Base-by-base conservation (phyloP, 2,888 invertebrate species). In the Yponomeuta malinellus region DNA sequence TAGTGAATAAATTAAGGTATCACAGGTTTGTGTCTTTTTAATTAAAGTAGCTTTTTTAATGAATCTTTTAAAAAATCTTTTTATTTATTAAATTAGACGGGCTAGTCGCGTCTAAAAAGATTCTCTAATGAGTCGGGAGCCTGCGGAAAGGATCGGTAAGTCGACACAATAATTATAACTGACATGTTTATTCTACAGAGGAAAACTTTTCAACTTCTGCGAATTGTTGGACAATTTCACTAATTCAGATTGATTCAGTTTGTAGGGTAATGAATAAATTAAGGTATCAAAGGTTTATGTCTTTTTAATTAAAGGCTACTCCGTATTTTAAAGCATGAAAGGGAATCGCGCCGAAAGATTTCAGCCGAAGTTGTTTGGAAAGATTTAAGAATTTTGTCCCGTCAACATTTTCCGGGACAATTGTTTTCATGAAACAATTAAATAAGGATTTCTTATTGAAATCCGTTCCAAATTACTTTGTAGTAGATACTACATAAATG, bases 61-160 rank as follows among this genome's bases (percentile, higher is more conserved):
- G 23, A 23, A 23, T 23, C 23, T 23, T 23, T 23, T 23, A 23
- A 23, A 23, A 23, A 23, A 23, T 23, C 23, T 23, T 23, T 23
- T 23, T 23, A 23, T 23, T 23, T 23, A 23, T 23, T 23, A 23
- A 23, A 23, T 23, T 23, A 23, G 23, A 23, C 23, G 83, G 84
- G 84, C 43, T 86, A 89, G 84, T 90, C 88, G 81, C 81, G 80
- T 86, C 86, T 85, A 89, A 89, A 90, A 90, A 90, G 63, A 69
- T 37, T 69, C 69, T 2, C 33, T 68, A 48, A 48, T 48, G 68
- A 68, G 23, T 10, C 48, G 68, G 43, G 68, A 10, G 48, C n/a
- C 29, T 52, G 10, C 59, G 23, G 48, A 52, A 48, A 29, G 48
- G 48, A 69, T 69, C 69, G 23, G 10, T 10, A 48, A 52, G 52